These are phyloP conservation scores for Gobius niger DNA, from an alignment of 2,113 vertebrate genomes.

Conservation along the genomic window DNA sequence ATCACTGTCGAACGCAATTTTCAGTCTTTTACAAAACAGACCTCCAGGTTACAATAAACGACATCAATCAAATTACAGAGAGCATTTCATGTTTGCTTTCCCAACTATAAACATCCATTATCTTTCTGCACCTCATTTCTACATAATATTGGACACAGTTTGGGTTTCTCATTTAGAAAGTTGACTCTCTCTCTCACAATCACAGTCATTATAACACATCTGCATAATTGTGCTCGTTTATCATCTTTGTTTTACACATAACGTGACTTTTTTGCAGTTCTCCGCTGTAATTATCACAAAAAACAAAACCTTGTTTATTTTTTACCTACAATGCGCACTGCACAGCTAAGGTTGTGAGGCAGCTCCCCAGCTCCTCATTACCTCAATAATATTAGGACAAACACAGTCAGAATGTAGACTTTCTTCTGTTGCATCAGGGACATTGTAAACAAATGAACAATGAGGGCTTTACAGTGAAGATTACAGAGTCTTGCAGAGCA, in stretches of 20 bases:
- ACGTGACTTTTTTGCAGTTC: neutral
- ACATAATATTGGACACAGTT: neutral
- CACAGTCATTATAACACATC: neutral
- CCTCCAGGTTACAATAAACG: neutral
- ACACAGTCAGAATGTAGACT: conserved; percentile 4
- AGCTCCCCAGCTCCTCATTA: conserved; percentile 35
- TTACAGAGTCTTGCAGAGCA: neutral
- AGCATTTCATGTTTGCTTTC: neutral
- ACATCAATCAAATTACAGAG: neutral
- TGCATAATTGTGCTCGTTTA: conserved; percentile 7
- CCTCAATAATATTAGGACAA: conserved; percentile 28
- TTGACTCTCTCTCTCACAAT: neutral
- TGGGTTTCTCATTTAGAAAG: conserved; percentile 3
- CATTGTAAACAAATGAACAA: conserved; percentile 30
- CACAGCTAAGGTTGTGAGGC: conserved; percentile 4
- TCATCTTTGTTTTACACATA: neutral
- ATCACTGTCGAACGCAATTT: neutral
- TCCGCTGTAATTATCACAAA: neutral
- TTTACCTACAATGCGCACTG: neutral
- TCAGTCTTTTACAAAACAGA: neutral
- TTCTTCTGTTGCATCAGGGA: conserved; percentile 43
- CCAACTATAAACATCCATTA: neutral
- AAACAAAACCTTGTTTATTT: neutral
- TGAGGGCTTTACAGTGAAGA: conserved; percentile 13
- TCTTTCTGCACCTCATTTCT: conserved; percentile 2